Evolutionary conservation across 2,888 invertebrate species (phyloP).

Genomic region (Ptychoptera contaminata): DNA sequence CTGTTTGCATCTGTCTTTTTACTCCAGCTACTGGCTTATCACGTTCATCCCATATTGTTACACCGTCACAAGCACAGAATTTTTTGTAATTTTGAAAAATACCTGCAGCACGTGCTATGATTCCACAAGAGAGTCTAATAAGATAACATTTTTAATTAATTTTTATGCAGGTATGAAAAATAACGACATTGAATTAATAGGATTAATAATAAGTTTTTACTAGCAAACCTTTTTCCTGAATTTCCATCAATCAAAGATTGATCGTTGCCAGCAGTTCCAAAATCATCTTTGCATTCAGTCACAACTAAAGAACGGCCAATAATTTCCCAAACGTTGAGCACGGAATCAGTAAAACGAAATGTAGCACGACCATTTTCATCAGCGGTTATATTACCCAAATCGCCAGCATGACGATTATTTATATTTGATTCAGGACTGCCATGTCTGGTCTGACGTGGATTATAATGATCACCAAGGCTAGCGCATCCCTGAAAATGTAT

Average conservation of each 20-base stretch:
- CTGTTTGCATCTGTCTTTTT: too few species aligned
- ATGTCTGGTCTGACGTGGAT: slow-evolving; percentile 35
- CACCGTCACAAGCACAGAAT: slow-evolving; percentile 81
- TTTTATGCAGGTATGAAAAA: slow-evolving; percentile 2
- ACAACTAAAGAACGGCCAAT: slow-evolving; percentile 67
- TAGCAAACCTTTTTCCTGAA: slow-evolving; percentile 39
- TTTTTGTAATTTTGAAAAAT: slow-evolving; percentile 73
- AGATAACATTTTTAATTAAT: slow-evolving; percentile 7
- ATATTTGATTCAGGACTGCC: slow-evolving; percentile 32
- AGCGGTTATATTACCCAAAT: slow-evolving; percentile 47
- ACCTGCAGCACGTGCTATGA: slow-evolving; percentile 78
- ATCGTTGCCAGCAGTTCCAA: slow-evolving; percentile 36
- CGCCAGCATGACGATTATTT: slow-evolving; percentile 41
- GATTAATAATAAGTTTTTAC: background rate
- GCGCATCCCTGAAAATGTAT: slow-evolving; percentile 27
- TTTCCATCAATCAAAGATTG: slow-evolving; percentile 45
- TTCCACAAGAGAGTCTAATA: slow-evolving; percentile 61
- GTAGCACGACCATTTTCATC: slow-evolving; percentile 44
- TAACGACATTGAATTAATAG: background rate
- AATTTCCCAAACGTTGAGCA: slow-evolving; percentile 52
- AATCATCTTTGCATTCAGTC: slow-evolving; percentile 40
- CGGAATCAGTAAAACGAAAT: slow-evolving; percentile 44
- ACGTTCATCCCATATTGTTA: slow-evolving; percentile 77
- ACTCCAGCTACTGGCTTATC: slow-evolving; percentile 31
- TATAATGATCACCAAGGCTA: slow-evolving; percentile 46